Percentiles rank a stretch among this genome's conserved stretches.
Evolutionary conservation across 2,888 invertebrate genomes (phyloP).

Genomic region (Amorpha juglandis): DNA sequence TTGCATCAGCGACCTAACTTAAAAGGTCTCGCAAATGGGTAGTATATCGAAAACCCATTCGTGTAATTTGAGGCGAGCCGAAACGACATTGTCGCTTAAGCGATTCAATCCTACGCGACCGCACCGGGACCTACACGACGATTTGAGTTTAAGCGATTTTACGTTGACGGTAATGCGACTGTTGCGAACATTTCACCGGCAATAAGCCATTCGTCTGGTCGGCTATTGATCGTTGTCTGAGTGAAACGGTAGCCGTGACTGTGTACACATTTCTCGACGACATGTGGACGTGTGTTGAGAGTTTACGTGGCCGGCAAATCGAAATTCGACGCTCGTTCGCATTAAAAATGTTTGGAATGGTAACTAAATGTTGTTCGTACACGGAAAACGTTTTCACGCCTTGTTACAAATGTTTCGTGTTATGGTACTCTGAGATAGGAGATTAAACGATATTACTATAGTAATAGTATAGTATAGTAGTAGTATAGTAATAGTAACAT

Average conservation of each 20-base stretch:
- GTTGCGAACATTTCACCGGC: slow-evolving; percentile 30
- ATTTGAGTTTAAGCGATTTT: slow-evolving; percentile 71
- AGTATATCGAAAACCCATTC: slow-evolving; percentile 77
- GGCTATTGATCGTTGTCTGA: slow-evolving; percentile 23
- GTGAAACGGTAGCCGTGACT: slow-evolving; percentile 19
- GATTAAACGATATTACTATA: background rate
- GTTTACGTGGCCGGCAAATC: slow-evolving; percentile 19
- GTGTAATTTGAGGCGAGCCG: slow-evolving; percentile 77
- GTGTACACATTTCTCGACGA: slow-evolving; percentile 23
- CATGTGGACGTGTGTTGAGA: slow-evolving; percentile 22
- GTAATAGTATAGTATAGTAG: too few relatives aligned
- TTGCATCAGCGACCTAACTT: slow-evolving; percentile 57
- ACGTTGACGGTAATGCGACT: slow-evolving; percentile 49
- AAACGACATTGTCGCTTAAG: slow-evolving; percentile 74
- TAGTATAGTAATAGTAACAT: too few relatives aligned
- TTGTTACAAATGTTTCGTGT: background rate
- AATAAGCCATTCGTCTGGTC: slow-evolving; percentile 17
- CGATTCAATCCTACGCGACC: slow-evolving; percentile 74
- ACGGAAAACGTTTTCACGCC: slow-evolving; percentile 4
- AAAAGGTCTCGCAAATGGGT: slow-evolving; percentile 66
- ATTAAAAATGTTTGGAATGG: slow-evolving; percentile 15
- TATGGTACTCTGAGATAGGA: background rate
- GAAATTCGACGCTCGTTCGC: slow-evolving; percentile 19
- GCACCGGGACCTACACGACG: slow-evolving; percentile 62
- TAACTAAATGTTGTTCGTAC: slow-evolving; percentile 19